Evolutionary conservation across 2,113 vertebrate species (phyloP).

Genomic region (Limanda limanda): DNA sequence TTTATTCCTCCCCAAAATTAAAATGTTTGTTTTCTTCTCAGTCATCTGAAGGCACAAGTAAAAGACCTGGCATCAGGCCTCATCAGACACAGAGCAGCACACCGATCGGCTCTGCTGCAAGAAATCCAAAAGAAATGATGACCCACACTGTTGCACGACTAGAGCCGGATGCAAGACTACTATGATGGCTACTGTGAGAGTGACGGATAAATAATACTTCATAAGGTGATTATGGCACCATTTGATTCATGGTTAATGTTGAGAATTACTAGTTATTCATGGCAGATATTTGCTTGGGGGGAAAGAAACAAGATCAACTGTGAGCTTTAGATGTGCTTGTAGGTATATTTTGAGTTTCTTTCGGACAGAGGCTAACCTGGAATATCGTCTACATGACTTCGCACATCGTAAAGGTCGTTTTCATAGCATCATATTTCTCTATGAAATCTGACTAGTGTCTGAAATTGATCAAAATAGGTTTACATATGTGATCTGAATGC

Average conservation of each 20-base stretch:
- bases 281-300: constrained; percentile 9
- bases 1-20: constrained; percentile 18
- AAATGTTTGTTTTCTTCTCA: constrained; percentile 16
- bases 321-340: too few species aligned
- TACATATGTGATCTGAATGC: neutral
- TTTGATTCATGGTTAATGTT: constrained; percentile 18
- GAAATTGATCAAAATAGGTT: constrained; percentile 2
- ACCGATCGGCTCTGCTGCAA: constrained; percentile 25
- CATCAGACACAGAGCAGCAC: constrained; percentile 6
- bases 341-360: too few species aligned
- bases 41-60: constrained; percentile 54
- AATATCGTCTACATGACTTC: too few species aligned
- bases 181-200: constrained; percentile 6
- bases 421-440: neutral
- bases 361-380: too few species aligned
- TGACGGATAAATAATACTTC: constrained; percentile 4
- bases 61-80: constrained; percentile 26
- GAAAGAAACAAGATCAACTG: neutral
- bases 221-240: neutral
- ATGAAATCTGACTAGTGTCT: constrained; percentile 4
- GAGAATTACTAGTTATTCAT: neutral
- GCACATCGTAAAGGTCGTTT: too few species aligned
- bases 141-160: neutral
- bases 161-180: neutral
- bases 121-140: constrained; percentile 19